Conservation (phyloP, 2,797 vertebrate genomes). For the Dipus sagitta region DNA sequence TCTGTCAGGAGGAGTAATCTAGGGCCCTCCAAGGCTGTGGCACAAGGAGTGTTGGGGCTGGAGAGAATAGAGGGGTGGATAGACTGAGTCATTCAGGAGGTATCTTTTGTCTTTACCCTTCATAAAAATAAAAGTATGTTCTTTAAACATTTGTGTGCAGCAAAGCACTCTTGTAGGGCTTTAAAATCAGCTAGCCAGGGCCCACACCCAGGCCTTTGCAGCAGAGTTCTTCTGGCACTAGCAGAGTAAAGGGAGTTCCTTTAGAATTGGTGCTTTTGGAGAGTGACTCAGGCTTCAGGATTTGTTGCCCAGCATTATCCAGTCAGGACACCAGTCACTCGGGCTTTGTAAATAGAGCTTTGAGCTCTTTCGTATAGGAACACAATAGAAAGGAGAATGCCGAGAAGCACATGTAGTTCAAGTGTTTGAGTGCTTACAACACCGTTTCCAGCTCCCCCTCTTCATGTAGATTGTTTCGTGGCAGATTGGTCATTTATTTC, state of each 20-base stretch:
- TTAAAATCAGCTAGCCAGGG: conserved; percentile 30
- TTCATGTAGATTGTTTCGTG: conserved; percentile 33
- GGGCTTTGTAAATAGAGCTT: conserved; percentile 4
- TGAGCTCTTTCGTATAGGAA: conserved; percentile 60
- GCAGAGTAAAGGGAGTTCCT: conserved; percentile 54
- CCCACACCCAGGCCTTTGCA: conserved; percentile 49
- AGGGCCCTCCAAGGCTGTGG: not conserved
- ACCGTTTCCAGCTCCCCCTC: conserved; percentile 22
- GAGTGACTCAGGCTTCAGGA: conserved; percentile 38
- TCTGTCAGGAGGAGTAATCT: not conserved
- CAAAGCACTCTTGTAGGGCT: not conserved
- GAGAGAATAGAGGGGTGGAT: not conserved
- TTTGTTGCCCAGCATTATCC: conserved; percentile 5
- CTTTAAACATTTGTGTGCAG: conserved; percentile 10
- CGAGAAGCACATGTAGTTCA: conserved; percentile 40
- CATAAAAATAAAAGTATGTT: conserved; percentile 42
- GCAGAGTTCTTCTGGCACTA: conserved; percentile 61
- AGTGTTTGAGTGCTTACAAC: conserved; percentile 17
- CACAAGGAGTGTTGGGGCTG: not conserved
- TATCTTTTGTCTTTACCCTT: conserved; percentile 25
- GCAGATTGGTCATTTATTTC: conserved; percentile 43
- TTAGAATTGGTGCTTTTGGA: conserved; percentile 51
- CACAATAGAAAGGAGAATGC: conserved; percentile 52
- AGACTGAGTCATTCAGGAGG: not conserved
- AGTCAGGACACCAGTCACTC: not conserved